phyloP scores from a whole-genome alignment of 2,113 vertebrate genomes.

The Arvicanthis niloticus region DNA sequence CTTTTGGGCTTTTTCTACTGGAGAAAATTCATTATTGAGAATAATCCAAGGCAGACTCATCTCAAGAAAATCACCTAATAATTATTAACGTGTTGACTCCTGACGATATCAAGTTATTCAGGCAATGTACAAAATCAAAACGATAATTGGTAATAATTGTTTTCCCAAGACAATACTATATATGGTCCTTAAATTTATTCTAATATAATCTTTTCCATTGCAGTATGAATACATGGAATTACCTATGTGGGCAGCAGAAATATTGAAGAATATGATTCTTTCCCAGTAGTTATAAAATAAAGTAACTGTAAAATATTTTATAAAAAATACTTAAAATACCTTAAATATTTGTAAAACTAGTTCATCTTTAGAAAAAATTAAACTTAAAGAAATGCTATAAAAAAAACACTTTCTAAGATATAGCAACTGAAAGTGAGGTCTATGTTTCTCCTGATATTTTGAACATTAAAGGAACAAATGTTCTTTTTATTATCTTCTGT shows the following conservation, averaged over 20 bases:
- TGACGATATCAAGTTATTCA: neutral
- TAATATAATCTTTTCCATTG: neutral
- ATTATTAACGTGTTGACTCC: no score
- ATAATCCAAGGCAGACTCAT: no score
- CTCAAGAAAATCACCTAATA: no score
- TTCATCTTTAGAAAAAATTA: neutral
- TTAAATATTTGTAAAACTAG: neutral
- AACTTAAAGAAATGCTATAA: no score
- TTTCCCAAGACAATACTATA: neutral
- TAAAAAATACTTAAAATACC: neutral
- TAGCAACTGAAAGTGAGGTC: neutral
- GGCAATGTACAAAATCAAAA: neutral
- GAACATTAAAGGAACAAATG: neutral
- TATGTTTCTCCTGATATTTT: slow-evolving; percentile 12
- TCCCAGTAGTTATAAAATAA: neutral
- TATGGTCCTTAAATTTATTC: neutral
- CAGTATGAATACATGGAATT: neutral
- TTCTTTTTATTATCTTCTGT: neutral
- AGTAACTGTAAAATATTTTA: neutral
- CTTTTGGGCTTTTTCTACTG: no score
- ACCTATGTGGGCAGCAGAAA: neutral
- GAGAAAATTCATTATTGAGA: no score
- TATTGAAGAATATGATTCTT: neutral
- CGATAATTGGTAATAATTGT: neutral
- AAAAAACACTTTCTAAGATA: neutral